phyloP scores from a whole-genome alignment of 2,113 vertebrate species.

The Zapus hudsonius region DNA sequence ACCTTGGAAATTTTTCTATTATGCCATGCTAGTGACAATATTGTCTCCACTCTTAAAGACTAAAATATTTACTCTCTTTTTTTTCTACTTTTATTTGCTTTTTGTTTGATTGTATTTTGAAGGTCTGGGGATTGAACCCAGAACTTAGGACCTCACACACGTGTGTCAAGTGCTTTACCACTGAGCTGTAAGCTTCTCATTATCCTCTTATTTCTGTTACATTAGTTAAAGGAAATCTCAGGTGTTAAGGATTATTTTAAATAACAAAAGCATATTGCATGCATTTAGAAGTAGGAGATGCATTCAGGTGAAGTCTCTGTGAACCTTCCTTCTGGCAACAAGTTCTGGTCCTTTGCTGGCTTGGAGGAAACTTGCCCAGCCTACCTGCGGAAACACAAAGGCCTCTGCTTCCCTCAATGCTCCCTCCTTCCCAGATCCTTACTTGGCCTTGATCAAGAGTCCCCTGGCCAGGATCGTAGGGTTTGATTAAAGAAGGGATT shows the following conservation, averaged over 20 bases:
- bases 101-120: neutral
- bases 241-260: neutral
- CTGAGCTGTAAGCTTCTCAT: neutral
- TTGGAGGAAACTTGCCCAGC: neutral
- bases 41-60: neutral
- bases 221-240: neutral
- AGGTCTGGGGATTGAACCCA: neutral
- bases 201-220: neutral
- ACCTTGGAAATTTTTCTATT: neutral
- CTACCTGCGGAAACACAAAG: neutral
- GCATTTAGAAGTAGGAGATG: neutral
- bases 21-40: neutral
- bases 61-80: neutral
- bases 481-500: neutral
- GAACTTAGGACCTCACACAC: no score
- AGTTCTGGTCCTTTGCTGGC: neutral
- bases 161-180: neutral
- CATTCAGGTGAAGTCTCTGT: neutral
- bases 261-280: neutral
- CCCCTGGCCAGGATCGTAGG: neutral
- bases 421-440: neutral
- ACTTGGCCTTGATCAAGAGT: neutral
- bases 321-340: neutral
- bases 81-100: neutral
- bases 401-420: neutral